Conservation (phyloP, 2,888 invertebrate genomes). For the Pachydiplax longipennis region DNA sequence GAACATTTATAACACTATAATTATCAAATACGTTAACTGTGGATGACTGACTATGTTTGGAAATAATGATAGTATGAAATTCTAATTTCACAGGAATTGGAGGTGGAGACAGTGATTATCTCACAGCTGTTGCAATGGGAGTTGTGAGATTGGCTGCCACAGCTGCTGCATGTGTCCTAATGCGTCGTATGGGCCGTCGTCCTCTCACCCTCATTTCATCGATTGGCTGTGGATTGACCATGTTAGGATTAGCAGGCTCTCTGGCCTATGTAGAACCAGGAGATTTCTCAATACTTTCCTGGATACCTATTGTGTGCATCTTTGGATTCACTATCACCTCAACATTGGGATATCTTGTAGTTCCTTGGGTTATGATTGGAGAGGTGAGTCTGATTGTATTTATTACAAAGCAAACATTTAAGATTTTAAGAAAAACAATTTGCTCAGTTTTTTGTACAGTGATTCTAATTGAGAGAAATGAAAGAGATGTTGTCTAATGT, state of each 20-base stretch:
- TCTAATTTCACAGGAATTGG: not conserved
- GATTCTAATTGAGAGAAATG: too few species aligned
- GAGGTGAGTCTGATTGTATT: constrained; percentile 63
- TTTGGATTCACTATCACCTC: constrained; percentile 69
- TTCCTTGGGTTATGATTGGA: constrained; percentile 79
- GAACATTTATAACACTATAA: too few species aligned
- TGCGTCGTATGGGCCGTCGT: constrained; percentile 68
- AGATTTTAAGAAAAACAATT: too few species aligned
- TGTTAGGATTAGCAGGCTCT: constrained; percentile 60
- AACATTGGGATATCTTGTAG: constrained; percentile 72
- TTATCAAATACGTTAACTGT: too few species aligned
- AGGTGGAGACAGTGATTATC: constrained; percentile 60
- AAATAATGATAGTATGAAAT: too few species aligned
- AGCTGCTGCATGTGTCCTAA: constrained; percentile 68
- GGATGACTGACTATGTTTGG: too few species aligned
- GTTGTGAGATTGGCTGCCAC: constrained; percentile 69
- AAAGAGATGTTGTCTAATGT: too few species aligned
- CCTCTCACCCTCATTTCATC: constrained; percentile 70
- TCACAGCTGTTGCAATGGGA: constrained; percentile 69
- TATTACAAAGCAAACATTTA: too few species aligned
- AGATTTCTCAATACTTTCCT: constrained; percentile 59
- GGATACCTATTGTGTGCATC: constrained; percentile 69
- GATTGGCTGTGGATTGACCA: constrained; percentile 69
- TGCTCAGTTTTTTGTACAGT: too few species aligned
- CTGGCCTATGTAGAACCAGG: not conserved